Conservation (phyloP, 2,113 vertebrate genomes). For the Anthoscopus minutus region DNA sequence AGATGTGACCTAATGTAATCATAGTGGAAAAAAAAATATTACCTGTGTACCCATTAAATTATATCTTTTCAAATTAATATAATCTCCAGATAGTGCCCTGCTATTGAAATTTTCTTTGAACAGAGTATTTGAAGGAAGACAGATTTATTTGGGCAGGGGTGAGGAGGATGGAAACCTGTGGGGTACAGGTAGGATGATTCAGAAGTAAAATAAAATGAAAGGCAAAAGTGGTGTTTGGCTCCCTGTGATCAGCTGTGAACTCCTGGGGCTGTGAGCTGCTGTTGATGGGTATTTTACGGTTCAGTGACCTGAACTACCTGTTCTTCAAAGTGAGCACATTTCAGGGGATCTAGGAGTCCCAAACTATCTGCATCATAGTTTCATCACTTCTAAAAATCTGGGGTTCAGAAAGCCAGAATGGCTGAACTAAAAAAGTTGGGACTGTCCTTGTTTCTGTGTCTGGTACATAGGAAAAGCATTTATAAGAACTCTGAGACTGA, state of each 20-base stretch:
- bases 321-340: neutral
- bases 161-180: neutral
- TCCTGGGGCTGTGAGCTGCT: neutral
- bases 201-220: too few species aligned
- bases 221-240: neutral
- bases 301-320: neutral
- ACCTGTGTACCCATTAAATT: fast-evolving
- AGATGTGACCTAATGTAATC: neutral
- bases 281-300: neutral
- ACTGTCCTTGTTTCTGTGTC: neutral
- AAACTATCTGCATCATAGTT: neutral
- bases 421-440: neutral
- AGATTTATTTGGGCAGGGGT: neutral
- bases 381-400: neutral
- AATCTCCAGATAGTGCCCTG: neutral
- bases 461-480: neutral
- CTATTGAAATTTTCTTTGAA: neutral
- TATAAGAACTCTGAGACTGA: neutral
- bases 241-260: neutral
- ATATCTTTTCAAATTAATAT: neutral
- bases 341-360: neutral
- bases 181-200: neutral
- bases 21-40: neutral
- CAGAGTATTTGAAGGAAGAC: neutral
- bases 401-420: neutral